Percentiles rank a stretch among this genome's conserved stretches.
These are phyloP conservation scores for Diadophis punctatus DNA, from an alignment of 2,113 vertebrate species.

Conservation along the genomic window DNA sequence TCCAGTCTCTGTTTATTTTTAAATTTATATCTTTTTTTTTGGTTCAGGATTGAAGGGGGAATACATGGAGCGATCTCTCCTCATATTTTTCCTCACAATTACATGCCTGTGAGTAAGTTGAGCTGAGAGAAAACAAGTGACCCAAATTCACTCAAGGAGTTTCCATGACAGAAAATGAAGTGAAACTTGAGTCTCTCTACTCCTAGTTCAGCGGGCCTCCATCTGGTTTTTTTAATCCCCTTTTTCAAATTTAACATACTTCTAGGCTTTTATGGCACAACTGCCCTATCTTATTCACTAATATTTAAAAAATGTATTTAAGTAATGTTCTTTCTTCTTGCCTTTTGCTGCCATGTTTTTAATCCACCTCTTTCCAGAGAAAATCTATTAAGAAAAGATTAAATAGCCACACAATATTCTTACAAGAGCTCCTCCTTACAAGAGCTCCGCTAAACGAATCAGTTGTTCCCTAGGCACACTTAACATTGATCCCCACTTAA, in stretches of 20 bases:
- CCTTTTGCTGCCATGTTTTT: not conserved
- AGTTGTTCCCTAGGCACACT: not conserved
- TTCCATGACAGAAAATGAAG: not conserved
- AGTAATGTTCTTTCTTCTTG: not conserved
- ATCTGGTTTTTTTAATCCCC: not conserved
- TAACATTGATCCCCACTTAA: not conserved
- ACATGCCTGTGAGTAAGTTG: not conserved
- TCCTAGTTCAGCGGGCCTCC: not conserved
- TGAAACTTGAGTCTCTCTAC: not conserved
- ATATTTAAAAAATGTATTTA: not conserved
- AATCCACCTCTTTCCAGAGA: not conserved
- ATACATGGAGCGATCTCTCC: not conserved
- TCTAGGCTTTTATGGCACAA: not conserved
- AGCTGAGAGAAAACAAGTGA: not conserved
- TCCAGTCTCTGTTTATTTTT: not conserved
- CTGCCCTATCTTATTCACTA: not conserved
- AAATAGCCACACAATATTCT: not conserved
- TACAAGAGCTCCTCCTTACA: not conserved
- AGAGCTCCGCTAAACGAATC: not conserved
- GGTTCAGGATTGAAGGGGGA: not conserved
- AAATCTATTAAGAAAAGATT: not conserved
- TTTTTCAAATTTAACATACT: not conserved
- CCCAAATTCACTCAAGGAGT: not conserved
- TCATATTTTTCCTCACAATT: not conserved
- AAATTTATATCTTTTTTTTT: not conserved